Percentiles rank a stretch among this genome's conserved stretches.
phyloP scores from a whole-genome alignment of 1,140 invertebrate species.

The Brachionus angularis region DNA sequence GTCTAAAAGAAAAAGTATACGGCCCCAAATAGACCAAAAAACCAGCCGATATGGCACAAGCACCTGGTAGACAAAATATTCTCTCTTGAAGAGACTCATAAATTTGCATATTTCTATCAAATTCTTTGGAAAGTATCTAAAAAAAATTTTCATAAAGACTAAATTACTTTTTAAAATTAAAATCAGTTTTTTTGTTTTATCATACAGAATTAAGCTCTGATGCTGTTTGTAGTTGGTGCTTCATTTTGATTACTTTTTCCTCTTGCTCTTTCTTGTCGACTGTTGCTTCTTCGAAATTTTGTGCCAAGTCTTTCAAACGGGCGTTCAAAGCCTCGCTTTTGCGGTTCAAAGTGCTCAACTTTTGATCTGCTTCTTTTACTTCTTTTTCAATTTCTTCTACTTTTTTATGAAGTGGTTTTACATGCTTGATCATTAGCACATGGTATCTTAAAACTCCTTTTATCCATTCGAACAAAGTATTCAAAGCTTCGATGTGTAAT shows the following conservation, averaged over 20 bases:
- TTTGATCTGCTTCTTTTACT: constrained; percentile 56
- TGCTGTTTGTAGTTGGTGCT: constrained; percentile 55
- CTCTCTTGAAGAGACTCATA: constrained; percentile 51
- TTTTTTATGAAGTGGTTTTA: constrained; percentile 57
- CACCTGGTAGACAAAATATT: constrained; percentile 50
- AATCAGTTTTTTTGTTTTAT: background rate
- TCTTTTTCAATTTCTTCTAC: constrained; percentile 54
- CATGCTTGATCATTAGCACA: constrained; percentile 55
- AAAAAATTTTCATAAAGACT: too few species aligned
- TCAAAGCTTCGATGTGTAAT: constrained; percentile 1
- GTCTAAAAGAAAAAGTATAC: constrained; percentile 54
- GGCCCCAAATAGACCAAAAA: constrained; percentile 56
- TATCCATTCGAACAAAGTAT: constrained; percentile 49
- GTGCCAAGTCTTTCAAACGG: constrained; percentile 53
- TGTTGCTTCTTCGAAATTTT: constrained; percentile 57
- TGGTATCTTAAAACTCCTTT: constrained; percentile 54
- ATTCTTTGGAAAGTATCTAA: constrained; percentile 54
- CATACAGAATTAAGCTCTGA: constrained; percentile 53
- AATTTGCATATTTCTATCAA: constrained; percentile 53
- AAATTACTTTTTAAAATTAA: background rate
- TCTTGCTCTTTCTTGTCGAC: constrained; percentile 58
- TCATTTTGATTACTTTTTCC: constrained; percentile 55
- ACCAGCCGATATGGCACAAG: constrained; percentile 53
- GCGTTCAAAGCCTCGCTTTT: constrained; percentile 53
- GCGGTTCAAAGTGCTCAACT: constrained; percentile 53